Evolutionary conservation across 2,113 vertebrate genomes (phyloP), one percentile per base, ranked within the genome.

Genomic region (Anser brachyrhynchus): DNA sequence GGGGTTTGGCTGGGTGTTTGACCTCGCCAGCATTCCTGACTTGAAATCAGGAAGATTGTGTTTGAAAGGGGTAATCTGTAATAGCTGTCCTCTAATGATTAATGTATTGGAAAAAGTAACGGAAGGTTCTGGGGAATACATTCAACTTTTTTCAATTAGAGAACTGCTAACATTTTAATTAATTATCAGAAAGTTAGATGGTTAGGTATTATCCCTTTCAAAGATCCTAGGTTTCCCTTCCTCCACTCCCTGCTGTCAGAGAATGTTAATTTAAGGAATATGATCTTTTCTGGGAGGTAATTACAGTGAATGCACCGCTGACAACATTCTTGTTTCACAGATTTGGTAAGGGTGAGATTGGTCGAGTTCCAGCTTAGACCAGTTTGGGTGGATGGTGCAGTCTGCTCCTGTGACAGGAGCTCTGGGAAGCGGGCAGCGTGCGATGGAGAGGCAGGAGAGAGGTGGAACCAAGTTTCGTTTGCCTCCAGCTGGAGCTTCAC

Each of bases 21-120:
- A 95, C 95, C 95, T 97, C 93, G 92, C 85, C 77, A 87, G 67
- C 35, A 39, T 54, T 87, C 55, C 88, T 90, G 76, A n/a, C 58
- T 86, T 35, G 95, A 54, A 72, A 58, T 83, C 66, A 82, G 69
- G 46, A 75, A 89, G 73, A 88, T 62, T 84, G 94, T 84, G 39
- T 80, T 87, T 89, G 89, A 94, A 82, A 89, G 81, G 80, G 58
- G 35, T 93, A 67, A 95, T 92, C 86, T 91, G 70, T 55, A 80
- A 54, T 39, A 79, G 71, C 26, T 82, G 62, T 87, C 70, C 70
- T 94, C 65, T 90, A 93, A 83, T 95, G 84, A 96, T 90, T 90
- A 91, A 79, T 84, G 71, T 87, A 94, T 94, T 83, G 41, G n/a
- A 49, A 89, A 61, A 92, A 95, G 67, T 66, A 90, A 81, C 54